Percentiles rank a stretch among this genome's conserved stretches.
Conservation (phyloP, 2,797 vertebrate genomes). For the Sebastes jordani region DNA sequence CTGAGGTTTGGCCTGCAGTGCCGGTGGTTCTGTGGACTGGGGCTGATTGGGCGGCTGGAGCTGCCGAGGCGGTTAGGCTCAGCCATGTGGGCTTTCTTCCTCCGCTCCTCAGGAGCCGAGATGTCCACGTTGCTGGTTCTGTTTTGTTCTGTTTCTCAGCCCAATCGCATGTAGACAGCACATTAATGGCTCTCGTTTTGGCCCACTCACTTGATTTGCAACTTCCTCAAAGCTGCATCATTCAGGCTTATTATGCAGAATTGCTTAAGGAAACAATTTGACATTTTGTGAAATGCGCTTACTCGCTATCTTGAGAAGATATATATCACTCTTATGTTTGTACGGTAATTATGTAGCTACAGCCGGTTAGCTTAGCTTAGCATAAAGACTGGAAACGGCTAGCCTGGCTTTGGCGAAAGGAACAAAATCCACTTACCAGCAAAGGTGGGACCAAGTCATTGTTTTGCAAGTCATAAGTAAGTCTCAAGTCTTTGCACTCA, state of each 20-base stretch:
- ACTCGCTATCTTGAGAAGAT: neutral
- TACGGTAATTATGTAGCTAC: neutral
- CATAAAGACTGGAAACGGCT: neutral
- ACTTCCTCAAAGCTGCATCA: slow-evolving; percentile 1
- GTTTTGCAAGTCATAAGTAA: neutral
- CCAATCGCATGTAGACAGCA: slow-evolving; percentile 17
- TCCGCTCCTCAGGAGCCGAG: slow-evolving; percentile 66
- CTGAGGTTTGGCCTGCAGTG: slow-evolving; percentile 76
- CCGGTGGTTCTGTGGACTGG: slow-evolving; percentile 77
- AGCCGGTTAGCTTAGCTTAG: neutral
- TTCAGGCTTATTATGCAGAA: neutral
- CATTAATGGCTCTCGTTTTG: slow-evolving; percentile 2
- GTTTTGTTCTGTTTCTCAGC: slow-evolving; percentile 57
- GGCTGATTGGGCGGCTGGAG: slow-evolving; percentile 73
- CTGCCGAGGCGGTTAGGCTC: slow-evolving; percentile 72
- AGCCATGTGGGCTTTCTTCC: slow-evolving; percentile 78
- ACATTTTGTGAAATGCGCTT: neutral
- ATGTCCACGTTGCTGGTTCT: slow-evolving; percentile 73
- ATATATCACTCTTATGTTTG: neutral
- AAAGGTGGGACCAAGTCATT: neutral
- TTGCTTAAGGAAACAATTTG: neutral
- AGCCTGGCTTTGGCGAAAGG: neutral
- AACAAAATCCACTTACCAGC: neutral
- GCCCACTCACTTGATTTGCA: slow-evolving; percentile 4
- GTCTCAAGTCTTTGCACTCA: neutral